These are phyloP conservation scores for Conus ventricosus DNA, from an alignment of 1,140 invertebrate species.

Conservation along the genomic window DNA sequence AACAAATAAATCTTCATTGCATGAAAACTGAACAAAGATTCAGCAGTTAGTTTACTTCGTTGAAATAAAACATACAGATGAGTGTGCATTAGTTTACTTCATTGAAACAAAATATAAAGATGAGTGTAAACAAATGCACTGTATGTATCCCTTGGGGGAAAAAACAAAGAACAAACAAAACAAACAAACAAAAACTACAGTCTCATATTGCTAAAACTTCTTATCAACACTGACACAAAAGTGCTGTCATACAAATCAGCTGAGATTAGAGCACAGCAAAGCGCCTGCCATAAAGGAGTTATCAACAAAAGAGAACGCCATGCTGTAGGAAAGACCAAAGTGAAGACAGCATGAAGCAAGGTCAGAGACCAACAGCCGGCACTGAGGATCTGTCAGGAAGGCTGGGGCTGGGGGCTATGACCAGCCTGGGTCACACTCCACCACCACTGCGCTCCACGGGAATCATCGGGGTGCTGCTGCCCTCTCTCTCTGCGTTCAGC, in stretches of 20 bases:
- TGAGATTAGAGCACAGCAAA: not conserved
- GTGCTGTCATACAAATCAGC: not conserved
- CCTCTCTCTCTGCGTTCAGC: constrained; percentile 85
- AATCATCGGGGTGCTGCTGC: constrained; percentile 78
- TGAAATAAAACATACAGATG: not conserved
- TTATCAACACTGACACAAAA: not conserved
- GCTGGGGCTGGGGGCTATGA: not conserved
- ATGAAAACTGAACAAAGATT: not conserved
- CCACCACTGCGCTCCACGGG: constrained; percentile 94
- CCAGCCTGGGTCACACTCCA: constrained; percentile 79
- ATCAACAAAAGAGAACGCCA: not conserved
- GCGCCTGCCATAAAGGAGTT: not conserved
- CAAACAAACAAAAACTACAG: not conserved
- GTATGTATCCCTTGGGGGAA: too few relatives aligned
- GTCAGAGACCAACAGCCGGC: not conserved
- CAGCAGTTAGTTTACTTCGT: not conserved
- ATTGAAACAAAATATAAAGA: not conserved
- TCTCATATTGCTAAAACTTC: not conserved
- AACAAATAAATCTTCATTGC: too few relatives aligned
- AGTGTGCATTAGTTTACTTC: not conserved
- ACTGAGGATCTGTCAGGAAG: not conserved
- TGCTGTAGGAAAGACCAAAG: not conserved
- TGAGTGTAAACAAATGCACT: not conserved
- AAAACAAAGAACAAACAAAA: not conserved
- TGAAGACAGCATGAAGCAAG: not conserved